Evolutionary conservation across 2,797 vertebrate genomes (phyloP).

Genomic region (Diglossa cyanea): DNA sequence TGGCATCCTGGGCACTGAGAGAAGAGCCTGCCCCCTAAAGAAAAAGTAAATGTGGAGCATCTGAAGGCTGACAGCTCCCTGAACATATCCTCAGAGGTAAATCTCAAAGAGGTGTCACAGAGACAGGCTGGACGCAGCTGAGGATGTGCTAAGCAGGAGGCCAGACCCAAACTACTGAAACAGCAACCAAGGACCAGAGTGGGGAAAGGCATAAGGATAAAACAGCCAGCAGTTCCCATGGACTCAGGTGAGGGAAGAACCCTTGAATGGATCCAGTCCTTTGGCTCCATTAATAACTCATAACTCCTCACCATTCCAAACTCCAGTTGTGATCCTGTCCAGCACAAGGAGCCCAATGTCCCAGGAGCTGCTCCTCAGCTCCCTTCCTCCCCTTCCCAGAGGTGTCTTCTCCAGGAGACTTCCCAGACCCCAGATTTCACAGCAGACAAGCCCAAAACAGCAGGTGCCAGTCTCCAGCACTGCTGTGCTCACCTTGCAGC

Average conservation of each 20-base stretch:
- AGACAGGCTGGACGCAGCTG: background rate
- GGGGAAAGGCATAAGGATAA: background rate
- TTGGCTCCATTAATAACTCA: background rate
- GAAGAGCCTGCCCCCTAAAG: background rate
- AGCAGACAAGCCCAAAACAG: background rate
- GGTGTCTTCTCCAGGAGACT: background rate
- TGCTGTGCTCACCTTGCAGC: background rate
- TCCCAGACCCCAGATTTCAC: background rate
- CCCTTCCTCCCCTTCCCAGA: background rate
- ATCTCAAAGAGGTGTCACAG: background rate
- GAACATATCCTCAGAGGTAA: background rate
- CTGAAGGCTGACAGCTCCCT: background rate
- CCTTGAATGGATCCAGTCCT: background rate
- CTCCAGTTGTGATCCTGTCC: background rate
- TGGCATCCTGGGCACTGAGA: fast-evolving
- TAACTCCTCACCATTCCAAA: background rate
- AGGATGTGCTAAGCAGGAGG: background rate
- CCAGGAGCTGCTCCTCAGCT: background rate
- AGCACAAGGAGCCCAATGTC: background rate
- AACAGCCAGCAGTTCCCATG: background rate
- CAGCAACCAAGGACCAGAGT: background rate
- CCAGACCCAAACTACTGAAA: background rate
- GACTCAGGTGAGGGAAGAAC: background rate
- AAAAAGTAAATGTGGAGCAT: background rate
- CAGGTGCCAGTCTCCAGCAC: background rate